A percentile compares a stretch with the other conserved stretches of the same genome.
Conservation (phyloP, 1,140 invertebrate species). For the Euwallacea fornicatus region DNA sequence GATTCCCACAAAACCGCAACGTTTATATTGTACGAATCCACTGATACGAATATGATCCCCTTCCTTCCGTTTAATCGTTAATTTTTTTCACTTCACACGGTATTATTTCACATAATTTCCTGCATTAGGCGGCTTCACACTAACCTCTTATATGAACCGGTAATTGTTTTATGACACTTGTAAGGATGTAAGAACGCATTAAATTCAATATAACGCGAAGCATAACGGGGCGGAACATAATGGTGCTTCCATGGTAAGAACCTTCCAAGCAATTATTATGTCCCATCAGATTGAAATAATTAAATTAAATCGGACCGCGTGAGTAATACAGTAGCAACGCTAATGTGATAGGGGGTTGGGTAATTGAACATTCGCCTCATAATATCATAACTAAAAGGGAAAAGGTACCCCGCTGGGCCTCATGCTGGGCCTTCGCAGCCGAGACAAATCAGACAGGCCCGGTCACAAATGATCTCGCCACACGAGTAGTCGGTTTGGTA, state of each 20-base stretch:
- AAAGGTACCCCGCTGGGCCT: slow-evolving; percentile 22
- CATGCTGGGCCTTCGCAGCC: slow-evolving; percentile 22
- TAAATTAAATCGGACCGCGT: slow-evolving; percentile 1
- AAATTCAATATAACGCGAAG: slow-evolving; percentile 20
- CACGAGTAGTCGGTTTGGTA: slow-evolving; percentile 21
- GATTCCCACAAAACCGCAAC: slow-evolving; percentile 24
- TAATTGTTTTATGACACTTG: slow-evolving; percentile 38
- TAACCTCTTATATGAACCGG: slow-evolving; percentile 29
- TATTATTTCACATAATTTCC: slow-evolving; percentile 41
- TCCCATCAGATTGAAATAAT: slow-evolving; percentile 17
- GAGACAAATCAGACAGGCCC: slow-evolving; percentile 23
- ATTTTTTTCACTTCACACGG: slow-evolving; percentile 37
- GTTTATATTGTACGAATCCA: slow-evolving; percentile 22
- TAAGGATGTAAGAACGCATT: slow-evolving; percentile 34
- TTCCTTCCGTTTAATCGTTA: slow-evolving; percentile 38
- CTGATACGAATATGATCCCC: slow-evolving; percentile 33
- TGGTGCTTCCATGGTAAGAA: background rate
- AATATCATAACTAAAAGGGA: slow-evolving; percentile 26
- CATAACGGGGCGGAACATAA: slow-evolving; percentile 12
- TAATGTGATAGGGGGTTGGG: slow-evolving; percentile 20
- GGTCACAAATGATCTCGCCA: slow-evolving; percentile 25
- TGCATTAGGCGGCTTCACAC: slow-evolving; percentile 34
- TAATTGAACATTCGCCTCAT: slow-evolving; percentile 11
- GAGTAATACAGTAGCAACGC: slow-evolving; percentile 14
- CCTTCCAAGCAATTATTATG: background rate